Evolutionary conservation across 2,797 vertebrate genomes (phyloP).

Genomic region (Oreonectes daqikongensis): DNA sequence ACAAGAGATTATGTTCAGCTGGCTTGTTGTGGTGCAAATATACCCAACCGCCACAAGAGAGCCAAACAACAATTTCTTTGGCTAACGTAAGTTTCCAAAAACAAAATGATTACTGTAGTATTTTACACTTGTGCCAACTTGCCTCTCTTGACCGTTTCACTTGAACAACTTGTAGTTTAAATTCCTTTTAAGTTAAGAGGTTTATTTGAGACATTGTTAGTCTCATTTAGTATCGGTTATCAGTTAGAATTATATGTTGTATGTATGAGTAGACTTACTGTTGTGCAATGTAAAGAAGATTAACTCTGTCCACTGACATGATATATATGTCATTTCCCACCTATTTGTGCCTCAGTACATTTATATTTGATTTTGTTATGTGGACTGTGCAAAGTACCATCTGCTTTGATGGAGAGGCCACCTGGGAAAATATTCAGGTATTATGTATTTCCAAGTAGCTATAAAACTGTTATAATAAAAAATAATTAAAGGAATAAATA

Average conservation of each 20-base stretch:
- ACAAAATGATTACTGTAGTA: slow-evolving; percentile 20
- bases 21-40: slow-evolving; percentile 25
- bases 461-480: slow-evolving; percentile 9
- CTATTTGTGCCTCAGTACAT: slow-evolving; percentile 57
- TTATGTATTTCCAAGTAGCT: slow-evolving; percentile 5
- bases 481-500: slow-evolving; percentile 27
- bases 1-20: slow-evolving; percentile 44
- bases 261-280: slow-evolving; percentile 51
- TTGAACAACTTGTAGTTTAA: slow-evolving; percentile 23
- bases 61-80: slow-evolving; percentile 26
- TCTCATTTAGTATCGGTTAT: slow-evolving; percentile 56
- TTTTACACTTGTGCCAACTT: not conserved
- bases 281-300: slow-evolving; percentile 60
- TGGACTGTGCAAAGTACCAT: slow-evolving; percentile 55
- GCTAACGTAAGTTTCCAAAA: slow-evolving; percentile 26
- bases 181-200: no score
- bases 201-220: slow-evolving; percentile 53
- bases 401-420: not conserved
- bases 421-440: slow-evolving; percentile 5
- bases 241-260: slow-evolving; percentile 59
- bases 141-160: slow-evolving; percentile 10
- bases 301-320: slow-evolving; percentile 56
- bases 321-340: slow-evolving; percentile 49
- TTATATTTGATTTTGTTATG: slow-evolving; percentile 72
- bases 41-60: slow-evolving; percentile 20